Evolutionary conservation across 2,113 vertebrate species (phyloP).

Genomic region (Pluvianellus socialis): DNA sequence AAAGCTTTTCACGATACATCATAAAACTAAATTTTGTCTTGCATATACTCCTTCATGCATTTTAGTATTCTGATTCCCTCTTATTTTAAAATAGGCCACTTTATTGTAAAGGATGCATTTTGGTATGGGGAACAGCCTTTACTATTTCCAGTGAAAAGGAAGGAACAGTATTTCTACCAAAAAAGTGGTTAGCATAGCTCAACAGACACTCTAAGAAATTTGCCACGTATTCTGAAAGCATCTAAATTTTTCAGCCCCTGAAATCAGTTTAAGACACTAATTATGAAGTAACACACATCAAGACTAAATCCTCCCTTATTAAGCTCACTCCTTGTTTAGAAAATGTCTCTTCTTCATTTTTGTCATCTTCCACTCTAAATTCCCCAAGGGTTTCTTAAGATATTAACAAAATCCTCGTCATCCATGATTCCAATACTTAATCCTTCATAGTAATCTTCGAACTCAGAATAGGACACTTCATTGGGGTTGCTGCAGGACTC

Average conservation of each 20-base stretch:
- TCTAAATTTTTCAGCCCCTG: not conserved
- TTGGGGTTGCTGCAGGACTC: conserved; percentile 64
- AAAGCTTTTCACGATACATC: not conserved
- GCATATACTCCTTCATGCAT: not conserved
- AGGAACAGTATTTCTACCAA: not conserved
- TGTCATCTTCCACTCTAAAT: conserved; percentile 62
- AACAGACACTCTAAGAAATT: not conserved
- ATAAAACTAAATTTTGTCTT: not conserved
- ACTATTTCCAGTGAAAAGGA: not conserved
- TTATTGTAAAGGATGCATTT: not conserved
- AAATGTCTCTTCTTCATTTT: not conserved
- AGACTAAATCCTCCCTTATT: not conserved
- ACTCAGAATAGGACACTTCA: conserved; percentile 80
- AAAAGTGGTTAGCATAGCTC: not conserved
- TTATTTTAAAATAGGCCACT: not conserved
- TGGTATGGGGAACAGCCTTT: not conserved
- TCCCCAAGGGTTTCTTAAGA: conserved; percentile 78
- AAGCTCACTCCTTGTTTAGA: not conserved
- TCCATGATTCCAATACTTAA: conserved; percentile 74
- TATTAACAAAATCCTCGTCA: conserved; percentile 79
- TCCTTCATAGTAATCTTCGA: conserved; percentile 86
- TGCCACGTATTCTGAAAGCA: not conserved
- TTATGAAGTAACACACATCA: not conserved
- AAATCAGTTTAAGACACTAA: not conserved
- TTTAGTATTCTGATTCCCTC: not conserved